A percentile compares a stretch with the other conserved stretches of the same genome.
Conservation (phyloP, 2,888 invertebrate species). For the Rhagium mordax region DNA sequence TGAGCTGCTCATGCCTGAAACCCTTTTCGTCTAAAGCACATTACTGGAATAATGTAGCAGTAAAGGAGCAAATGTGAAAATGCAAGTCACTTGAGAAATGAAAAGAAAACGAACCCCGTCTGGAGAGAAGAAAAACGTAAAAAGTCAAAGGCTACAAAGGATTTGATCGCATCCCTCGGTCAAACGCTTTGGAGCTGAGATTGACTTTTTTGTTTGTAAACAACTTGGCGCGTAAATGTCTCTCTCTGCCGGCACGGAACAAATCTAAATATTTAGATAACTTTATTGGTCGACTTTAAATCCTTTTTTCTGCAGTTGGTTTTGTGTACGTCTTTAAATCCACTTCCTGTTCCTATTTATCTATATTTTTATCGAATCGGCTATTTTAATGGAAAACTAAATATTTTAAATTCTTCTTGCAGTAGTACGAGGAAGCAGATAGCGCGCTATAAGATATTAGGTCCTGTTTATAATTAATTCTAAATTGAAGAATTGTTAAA, state of each 20-base stretch:
- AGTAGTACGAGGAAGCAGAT: too few species aligned
- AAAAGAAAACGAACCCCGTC: slow-evolving; percentile 40
- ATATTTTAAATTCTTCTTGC: too few species aligned
- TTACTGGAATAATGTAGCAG: slow-evolving; percentile 42
- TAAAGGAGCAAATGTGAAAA: slow-evolving; percentile 48
- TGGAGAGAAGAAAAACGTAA: slow-evolving; percentile 17
- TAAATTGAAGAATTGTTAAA: too few species aligned
- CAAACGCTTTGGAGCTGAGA: slow-evolving; percentile 41
- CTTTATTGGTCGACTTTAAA: slow-evolving; percentile 14
- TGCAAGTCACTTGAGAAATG: slow-evolving; percentile 55
- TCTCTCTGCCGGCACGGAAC: not conserved
- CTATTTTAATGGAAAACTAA: not conserved
- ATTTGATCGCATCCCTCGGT: slow-evolving; percentile 46
- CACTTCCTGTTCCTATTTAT: not conserved
- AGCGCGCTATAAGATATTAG: too few species aligned
- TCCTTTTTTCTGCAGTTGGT: not conserved
- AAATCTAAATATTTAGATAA: slow-evolving; percentile 33
- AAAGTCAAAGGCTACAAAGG: slow-evolving; percentile 40
- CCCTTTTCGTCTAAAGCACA: slow-evolving; percentile 23
- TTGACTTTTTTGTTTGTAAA: slow-evolving; percentile 37
- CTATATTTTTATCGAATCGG: not conserved
- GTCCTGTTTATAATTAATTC: too few species aligned
- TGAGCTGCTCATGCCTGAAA: not conserved
- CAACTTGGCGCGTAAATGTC: slow-evolving; percentile 18
- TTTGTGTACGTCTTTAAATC: not conserved